These are phyloP conservation scores for Reticulitermes speratus DNA, from an alignment of 1,140 invertebrate species.

Conservation along the genomic window DNA sequence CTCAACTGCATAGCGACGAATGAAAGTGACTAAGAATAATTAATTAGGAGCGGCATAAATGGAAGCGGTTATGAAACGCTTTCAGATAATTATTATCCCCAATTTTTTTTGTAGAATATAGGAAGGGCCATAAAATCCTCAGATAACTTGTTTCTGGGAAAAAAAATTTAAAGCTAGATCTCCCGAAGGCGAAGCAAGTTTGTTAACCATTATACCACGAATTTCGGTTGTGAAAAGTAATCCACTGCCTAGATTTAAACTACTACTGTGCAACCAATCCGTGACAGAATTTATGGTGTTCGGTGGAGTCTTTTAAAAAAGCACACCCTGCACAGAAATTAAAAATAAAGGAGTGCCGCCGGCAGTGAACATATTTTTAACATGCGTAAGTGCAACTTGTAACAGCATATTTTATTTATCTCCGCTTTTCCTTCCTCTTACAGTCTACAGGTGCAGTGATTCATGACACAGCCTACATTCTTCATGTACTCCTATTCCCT, in stretches of 20 bases:
- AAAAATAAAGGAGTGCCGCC: neutral
- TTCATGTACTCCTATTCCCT: neutral
- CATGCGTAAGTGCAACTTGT: neutral
- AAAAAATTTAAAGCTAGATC: too few species aligned
- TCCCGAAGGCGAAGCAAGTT: too few species aligned
- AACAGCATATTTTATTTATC: slow-evolving; percentile 8
- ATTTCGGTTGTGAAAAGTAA: too few species aligned
- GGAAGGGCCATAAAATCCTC: too few species aligned
- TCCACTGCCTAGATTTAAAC: neutral
- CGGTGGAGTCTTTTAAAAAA: neutral
- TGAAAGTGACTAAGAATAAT: too few species aligned
- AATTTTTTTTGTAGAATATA: too few species aligned
- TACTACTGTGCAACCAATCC: neutral
- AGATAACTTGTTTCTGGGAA: too few species aligned
- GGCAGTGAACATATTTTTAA: neutral
- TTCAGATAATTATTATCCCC: too few species aligned
- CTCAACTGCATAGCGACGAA: too few species aligned
- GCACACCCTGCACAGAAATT: neutral
- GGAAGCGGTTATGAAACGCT: too few species aligned
- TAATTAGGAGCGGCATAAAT: too few species aligned
- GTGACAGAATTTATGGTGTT: neutral
- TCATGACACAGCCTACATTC: neutral
- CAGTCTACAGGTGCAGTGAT: neutral
- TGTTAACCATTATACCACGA: too few species aligned
- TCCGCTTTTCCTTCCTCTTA: neutral